Conservation (phyloP, 2,888 invertebrate genomes). For the Laspeyria flexula region DNA sequence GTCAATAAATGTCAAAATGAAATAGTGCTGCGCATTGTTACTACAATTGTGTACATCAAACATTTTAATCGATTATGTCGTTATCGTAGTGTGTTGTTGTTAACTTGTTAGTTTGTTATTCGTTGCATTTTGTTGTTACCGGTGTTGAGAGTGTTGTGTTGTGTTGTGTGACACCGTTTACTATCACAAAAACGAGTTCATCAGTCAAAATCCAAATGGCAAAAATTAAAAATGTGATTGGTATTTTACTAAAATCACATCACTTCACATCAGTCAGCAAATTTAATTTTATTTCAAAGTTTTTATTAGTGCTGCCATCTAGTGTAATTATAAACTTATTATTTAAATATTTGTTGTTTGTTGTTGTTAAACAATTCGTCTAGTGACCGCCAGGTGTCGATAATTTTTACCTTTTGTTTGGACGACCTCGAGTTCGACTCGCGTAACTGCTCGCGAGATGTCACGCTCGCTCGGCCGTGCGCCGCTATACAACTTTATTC, state of each 20-base stretch:
- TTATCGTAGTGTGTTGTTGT: neutral
- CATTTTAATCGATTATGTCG: constrained; percentile 1
- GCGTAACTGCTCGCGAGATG: constrained; percentile 63
- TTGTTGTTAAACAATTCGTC: constrained; percentile 15
- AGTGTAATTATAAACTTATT: constrained; percentile 6
- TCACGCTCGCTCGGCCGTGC: constrained; percentile 52
- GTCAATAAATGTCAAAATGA: constrained; percentile 14
- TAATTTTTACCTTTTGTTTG: constrained; percentile 54
- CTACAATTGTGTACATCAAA: neutral
- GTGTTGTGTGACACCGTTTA: no score
- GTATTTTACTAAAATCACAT: no score
- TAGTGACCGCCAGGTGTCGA: constrained; percentile 60
- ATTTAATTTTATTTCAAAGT: no score
- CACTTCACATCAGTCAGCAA: no score
- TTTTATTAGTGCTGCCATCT: constrained; percentile 30
- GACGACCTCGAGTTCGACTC: constrained; percentile 51
- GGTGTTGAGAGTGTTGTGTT: no score
- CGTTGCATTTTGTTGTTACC: no score
- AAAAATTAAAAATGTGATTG: no score
- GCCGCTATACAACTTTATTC: constrained; percentile 58
- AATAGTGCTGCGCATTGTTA: neutral
- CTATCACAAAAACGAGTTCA: no score
- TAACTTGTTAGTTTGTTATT: no score
- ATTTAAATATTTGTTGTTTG: constrained; percentile 1
- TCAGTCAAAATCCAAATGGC: no score